Evolutionary conservation across 2,113 vertebrate genomes (phyloP), one percentile per base, ranked within the genome.

Genomic region (Labeo catla): DNA sequence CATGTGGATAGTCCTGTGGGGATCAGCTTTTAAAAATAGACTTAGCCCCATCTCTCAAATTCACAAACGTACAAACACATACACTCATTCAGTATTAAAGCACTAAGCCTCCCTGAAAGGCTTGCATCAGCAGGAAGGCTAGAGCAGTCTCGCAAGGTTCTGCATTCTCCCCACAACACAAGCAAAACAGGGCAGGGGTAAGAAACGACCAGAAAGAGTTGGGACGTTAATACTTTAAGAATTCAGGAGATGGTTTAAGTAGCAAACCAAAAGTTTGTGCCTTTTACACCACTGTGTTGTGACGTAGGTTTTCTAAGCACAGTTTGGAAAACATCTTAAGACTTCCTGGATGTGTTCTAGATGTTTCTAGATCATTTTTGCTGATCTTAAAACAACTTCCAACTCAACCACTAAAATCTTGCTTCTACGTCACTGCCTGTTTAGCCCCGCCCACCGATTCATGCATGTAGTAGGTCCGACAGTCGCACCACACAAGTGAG

Each of bases 61-160:
- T 70, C 70, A 85, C 74, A 84, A 52, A 52, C 6, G 16, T 73
- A 87, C 65, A 86, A 68, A 82, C 83, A 88, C 50, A 77, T 63
- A 77, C 49, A 66, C 63, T 39, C 84, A 86, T 76, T 84, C 73
- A 74, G 86, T 90, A 86, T 87, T 68, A 86, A 84, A 73, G 89
- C 76, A 89, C 84, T 85, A 90, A 90, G 80, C 87, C 45, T 87
- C 43, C 68, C 76, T 91, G 83, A 91, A 92, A 91, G 91, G 85
- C 91, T 90, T 90, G 81, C 78, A 68, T 93, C 90, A 90, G 86
- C 74, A 23, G 2, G 57, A 89, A 87, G 86, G 85, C 85, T 81
- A 28, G 78, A 89, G 87, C 16, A 50, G 54, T n/a, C 19, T 73
- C 39, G 39, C 39, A 45, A 73, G 73, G 2, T 54, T 83, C 63